phyloP scores from a whole-genome alignment of 1,140 invertebrate genomes.

The Pogonus chalceus region DNA sequence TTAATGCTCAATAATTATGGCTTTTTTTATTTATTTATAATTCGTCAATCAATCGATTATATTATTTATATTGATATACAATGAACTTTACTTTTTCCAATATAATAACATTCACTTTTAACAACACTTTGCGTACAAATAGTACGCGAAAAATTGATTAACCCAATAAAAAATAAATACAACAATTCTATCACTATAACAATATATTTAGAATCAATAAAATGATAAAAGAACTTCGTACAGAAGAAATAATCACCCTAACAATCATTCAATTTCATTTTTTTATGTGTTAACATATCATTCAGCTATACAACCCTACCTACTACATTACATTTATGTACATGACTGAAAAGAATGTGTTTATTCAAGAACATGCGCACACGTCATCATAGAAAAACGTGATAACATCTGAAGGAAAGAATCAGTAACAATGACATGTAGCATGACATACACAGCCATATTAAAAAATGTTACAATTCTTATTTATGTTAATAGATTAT shows the following conservation, averaged over 20 bases:
- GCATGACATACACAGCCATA: background rate
- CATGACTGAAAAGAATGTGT: conserved; percentile 1
- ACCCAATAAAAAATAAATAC: background rate
- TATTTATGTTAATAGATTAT: no score
- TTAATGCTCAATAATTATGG: no score
- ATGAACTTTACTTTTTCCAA: no score
- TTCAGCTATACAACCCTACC: conserved; percentile 3
- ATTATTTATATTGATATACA: no score
- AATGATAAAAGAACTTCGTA: background rate
- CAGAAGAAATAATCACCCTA: background rate
- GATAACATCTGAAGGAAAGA: background rate
- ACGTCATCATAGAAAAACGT: background rate
- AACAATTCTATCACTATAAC: background rate
- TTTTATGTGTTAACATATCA: background rate
- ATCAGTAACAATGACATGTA: background rate
- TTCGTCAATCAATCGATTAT: no score
- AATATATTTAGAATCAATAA: background rate
- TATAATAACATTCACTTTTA: no score
- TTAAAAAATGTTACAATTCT: background rate
- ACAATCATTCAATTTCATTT: background rate
- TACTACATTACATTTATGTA: conserved; percentile 4
- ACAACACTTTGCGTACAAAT: no score
- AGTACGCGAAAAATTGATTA: no score
- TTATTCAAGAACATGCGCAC: background rate
- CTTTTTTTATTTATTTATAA: no score